Evolutionary conservation across 2,113 vertebrate species (phyloP).

Genomic region (Periophthalmodon schlosseri): DNA sequence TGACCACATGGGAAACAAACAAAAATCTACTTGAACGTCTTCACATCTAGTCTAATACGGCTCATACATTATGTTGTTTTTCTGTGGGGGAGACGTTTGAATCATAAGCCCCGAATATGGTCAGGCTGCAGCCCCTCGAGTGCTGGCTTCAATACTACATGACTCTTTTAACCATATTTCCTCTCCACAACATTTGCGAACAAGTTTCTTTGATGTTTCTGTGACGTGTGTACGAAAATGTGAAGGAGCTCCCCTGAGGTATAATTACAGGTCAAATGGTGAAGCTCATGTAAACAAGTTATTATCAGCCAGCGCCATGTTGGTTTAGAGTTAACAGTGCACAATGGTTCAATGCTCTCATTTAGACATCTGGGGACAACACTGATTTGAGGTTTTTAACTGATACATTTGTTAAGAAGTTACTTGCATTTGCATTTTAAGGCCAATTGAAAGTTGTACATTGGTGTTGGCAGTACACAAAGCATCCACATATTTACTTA

Average conservation of each 20-base stretch:
- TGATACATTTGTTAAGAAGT: neutral
- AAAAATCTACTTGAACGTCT: neutral
- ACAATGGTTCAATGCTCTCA: too few relatives aligned
- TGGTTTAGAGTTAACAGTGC: neutral
- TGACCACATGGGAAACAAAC: neutral
- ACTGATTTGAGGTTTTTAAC: too few relatives aligned
- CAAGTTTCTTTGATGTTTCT: slow-evolving; percentile 10
- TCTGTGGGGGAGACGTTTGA: neutral
- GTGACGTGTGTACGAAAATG: neutral
- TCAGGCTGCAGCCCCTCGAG: slow-evolving; percentile 11
- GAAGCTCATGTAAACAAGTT: slow-evolving; percentile 5
- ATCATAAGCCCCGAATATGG: neutral
- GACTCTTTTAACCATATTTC: slow-evolving; percentile 31
- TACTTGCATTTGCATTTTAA: neutral
- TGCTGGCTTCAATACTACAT: slow-evolving; percentile 39
- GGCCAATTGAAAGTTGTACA: neutral
- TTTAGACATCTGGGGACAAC: too few relatives aligned
- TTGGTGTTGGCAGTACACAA: neutral
- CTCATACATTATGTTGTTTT: neutral
- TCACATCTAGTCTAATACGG: neutral
- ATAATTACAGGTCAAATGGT: slow-evolving; percentile 31
- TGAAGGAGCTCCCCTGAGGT: slow-evolving; percentile 8
- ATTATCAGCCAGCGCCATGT: neutral
- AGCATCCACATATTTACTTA: neutral
- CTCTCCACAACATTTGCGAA: slow-evolving; percentile 6